Evolutionary conservation across 2,797 vertebrate species (phyloP), one percentile per base, ranked within the genome.

Genomic region (Trachops cirrhosus): DNA sequence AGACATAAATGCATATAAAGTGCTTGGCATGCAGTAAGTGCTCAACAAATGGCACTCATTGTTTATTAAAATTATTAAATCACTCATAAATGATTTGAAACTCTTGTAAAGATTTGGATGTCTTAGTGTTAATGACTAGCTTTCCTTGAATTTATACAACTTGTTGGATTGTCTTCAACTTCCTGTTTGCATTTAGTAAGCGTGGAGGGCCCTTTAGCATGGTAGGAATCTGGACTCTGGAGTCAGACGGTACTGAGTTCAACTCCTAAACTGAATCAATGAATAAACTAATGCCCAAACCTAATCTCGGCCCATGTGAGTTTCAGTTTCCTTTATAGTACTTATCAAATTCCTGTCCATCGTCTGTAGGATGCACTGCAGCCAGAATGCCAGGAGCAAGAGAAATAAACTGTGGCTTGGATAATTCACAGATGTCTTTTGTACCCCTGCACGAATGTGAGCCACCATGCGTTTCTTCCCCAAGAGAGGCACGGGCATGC

Each of bases 21-120:
- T 92, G 44, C 62, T 92, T 95, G 80, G 67, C 52, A 90, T 32
- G 52, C 39, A 92, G 67, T 87, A 93, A 87, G 39, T 78, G 70
- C 54, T 89, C 94, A 94, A 93, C 48, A 95, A 95, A 82, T 89
- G 8, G 9, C 29, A 74, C 14, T 70, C 95, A 87, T 86, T 86
- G 59, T 93, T 95, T 94, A 77, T 86, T 95, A 87, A 92, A n/a
- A 84, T 93, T 88, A 90, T 88, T 92, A 92, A 88, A 77, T 75
- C 29, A 86, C n/a, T 92, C 44, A 21, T 62, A 94, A 96, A 74
- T 95, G 21, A 87, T 90, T 88, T 94, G 77, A 91, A 96, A 85
- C 19, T 62, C 73, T 94, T 78, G 11, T 67, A 87, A 92, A 92
- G 59, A 94, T 90, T 93, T 86, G 32, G 16, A 78, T 92, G 34